Evolutionary conservation across 2,113 vertebrate species (phyloP), one percentile per base, ranked within the genome.

Genomic region (Hiodon tergisus): DNA sequence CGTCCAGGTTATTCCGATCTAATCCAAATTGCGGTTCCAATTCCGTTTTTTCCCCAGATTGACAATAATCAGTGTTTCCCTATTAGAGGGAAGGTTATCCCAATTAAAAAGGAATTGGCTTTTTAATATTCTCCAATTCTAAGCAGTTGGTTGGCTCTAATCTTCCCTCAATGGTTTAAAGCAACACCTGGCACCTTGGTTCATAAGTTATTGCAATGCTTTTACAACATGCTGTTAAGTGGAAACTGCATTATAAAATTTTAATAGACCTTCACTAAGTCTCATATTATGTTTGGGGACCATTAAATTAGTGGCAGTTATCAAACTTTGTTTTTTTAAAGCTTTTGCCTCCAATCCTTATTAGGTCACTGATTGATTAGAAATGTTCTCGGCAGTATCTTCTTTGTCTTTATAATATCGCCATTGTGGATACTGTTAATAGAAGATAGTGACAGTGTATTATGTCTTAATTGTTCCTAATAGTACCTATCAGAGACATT

Each of bases 31-130:
- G 4, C 17, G 31, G 31, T 31, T 31, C 31, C 31, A 31, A 31
- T 31, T 31, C 31, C 31, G 31, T 31, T 31, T 63, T 50, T 60
- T 16, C 7, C 68, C 63, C 62, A 48, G 62, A 70, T 52, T 73
- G 59, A 46, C 78, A 76, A 81, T 75, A 71, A 76, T 81, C 61
- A 50, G 61, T 78, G 74, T 71, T 81, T 78, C 70, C 67, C 69
- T 68, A 67, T 78, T 73, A 73, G 71, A 76, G n/a, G 2, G 17
- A 5, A 59, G 66, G 6, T 72, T 68, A 79, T 76, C 75, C 54
- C 69, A 80, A 77, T 74, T 52, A 80, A 66, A 72, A 66, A 70
- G 58, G 55, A 80, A 77, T 73, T 7, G 52, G 47, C n/a, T 71
- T 67, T 71, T 77, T 71, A 77, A 80, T 77, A 71, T 74, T 73